Evolutionary conservation across 2,888 invertebrate genomes (phyloP).

Genomic region (Drosophila borealis): DNA sequence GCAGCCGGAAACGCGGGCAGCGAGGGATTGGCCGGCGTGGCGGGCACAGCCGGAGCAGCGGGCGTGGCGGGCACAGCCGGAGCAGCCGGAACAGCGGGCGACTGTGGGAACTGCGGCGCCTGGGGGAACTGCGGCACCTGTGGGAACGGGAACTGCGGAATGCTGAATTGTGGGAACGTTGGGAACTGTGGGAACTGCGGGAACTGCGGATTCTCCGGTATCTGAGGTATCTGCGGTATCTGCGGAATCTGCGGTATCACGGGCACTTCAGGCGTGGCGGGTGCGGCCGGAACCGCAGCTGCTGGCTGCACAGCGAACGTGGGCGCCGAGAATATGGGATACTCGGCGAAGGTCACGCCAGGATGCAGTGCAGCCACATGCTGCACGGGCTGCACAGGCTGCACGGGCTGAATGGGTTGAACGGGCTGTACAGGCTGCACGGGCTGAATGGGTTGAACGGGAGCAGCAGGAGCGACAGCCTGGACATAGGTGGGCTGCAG

Average conservation of each 20-base stretch:
- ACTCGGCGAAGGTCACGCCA: slow-evolving; percentile 46
- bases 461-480: slow-evolving; percentile 35
- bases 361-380: slow-evolving; percentile 44
- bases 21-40: slow-evolving; percentile 33
- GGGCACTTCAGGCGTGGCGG: slow-evolving; percentile 45
- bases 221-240: slow-evolving; percentile 18
- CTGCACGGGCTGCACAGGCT: slow-evolving; percentile 43
- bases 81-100: slow-evolving; percentile 24
- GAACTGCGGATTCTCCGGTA: slow-evolving; percentile 33
- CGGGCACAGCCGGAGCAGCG: slow-evolving; percentile 27
- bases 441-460: slow-evolving; percentile 34
- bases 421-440: slow-evolving; percentile 37
- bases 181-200: slow-evolving; percentile 16
- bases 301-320: slow-evolving; percentile 58
- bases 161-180: slow-evolving; percentile 1
- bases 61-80: slow-evolving; percentile 14
- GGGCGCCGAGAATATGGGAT: slow-evolving; percentile 55
- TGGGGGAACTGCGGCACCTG: slow-evolving; percentile 27
- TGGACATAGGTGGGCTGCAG: slow-evolving; percentile 60
- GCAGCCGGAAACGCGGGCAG: slow-evolving; percentile 18
- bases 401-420: slow-evolving; percentile 38
- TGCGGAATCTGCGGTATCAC: slow-evolving; percentile 35
- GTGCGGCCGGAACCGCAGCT: slow-evolving; percentile 47
- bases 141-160: slow-evolving; percentile 26
- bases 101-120: slow-evolving; percentile 40